Evolutionary conservation across 2,113 vertebrate species (phyloP).

Genomic region (Mus musculus): GRCm39 chr15:31824501-31825000

Average conservation of each 20-base stretch:
- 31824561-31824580: neutral
- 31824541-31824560: neutral
- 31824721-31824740: neutral
- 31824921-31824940: neutral
- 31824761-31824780: neutral
- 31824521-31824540: neutral
- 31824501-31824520: neutral
- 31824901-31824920: neutral
- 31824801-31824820: neutral
- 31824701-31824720: neutral
- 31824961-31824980: neutral
- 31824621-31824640: neutral
- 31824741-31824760: neutral
- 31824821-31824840: neutral
- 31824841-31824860: neutral
- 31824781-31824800: neutral
- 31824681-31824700: too few species aligned
- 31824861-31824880: neutral
- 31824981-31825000: neutral
- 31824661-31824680: neutral
- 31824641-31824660: neutral
- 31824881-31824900: neutral
- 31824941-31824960: neutral
- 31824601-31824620: neutral
- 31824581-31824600: neutral